Conservation (phyloP, 2,888 invertebrate species). For the Ernsta delagoae region DNA sequence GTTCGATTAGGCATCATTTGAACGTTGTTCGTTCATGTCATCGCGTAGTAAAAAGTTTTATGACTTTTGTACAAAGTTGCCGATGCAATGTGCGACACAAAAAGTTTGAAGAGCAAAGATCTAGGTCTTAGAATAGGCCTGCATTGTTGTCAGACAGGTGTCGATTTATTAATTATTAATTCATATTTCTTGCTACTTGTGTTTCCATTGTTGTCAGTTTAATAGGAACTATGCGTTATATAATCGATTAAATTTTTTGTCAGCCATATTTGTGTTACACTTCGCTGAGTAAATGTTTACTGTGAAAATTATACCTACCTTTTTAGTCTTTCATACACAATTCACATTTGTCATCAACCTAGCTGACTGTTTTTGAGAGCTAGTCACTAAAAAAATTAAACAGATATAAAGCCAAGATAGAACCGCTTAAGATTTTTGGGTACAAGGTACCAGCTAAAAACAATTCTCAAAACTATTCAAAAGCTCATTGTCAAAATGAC, state of each 20-base stretch:
- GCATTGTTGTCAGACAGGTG: slow-evolving; percentile 38
- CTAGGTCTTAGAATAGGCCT: slow-evolving; percentile 31
- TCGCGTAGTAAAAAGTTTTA: slow-evolving; percentile 25
- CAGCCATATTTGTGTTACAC: slow-evolving; percentile 17
- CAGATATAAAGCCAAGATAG: too few species aligned
- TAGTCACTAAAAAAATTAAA: too few species aligned
- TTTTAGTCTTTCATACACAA: too few species aligned
- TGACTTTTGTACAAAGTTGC: slow-evolving; percentile 24
- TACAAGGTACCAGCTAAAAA: too few species aligned
- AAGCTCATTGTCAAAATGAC: too few species aligned
- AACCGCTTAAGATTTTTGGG: too few species aligned
- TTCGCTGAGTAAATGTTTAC: slow-evolving; percentile 4
- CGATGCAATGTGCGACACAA: slow-evolving; percentile 12
- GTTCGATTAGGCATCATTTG: slow-evolving; percentile 3
- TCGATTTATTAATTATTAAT: slow-evolving; percentile 35
- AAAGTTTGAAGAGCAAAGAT: slow-evolving; percentile 23
- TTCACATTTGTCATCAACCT: too few species aligned
- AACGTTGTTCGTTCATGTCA: slow-evolving; percentile 21
- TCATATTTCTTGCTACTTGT: slow-evolving; percentile 37
- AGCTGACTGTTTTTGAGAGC: too few species aligned
- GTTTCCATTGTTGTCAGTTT: slow-evolving; percentile 31
- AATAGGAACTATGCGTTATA: slow-evolving; percentile 31
- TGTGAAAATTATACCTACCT: not conserved
- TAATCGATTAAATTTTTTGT: slow-evolving; percentile 23
- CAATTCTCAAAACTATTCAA: too few species aligned